Base-by-base conservation (phyloP, 2,113 vertebrate species). In the Brevimyrus niger region DNA sequence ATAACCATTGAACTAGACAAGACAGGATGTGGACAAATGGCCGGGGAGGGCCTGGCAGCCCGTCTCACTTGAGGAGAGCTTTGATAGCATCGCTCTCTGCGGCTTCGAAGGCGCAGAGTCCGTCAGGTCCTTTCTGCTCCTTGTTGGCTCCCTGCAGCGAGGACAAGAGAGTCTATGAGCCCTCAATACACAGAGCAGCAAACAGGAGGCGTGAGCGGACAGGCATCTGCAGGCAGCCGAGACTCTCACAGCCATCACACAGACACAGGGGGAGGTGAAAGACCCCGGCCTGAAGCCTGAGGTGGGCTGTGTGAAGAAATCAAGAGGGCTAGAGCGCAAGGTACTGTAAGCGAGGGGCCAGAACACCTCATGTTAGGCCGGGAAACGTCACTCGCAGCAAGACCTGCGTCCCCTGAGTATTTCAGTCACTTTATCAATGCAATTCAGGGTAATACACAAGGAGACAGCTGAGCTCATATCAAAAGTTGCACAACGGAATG, bases 141-240 rank as follows among this genome's bases (percentile, higher is more conserved):
- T 98, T 98, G 95, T 98, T 96, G 91, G 98, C 98, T 93, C 98
- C 98, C 98, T 99, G 96, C 23, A 92, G 91, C 94, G 93, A 90
- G 13, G 53, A 58, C 86, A 87, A 38, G 17, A 9, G 8, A 11
- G 50, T 35, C 51, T 8, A 7, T 87, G 85, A 86, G 13, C 1
- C 27, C 48, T 86, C 85, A 9, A 53, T 42, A 42, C 27, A 31
- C 85, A 27, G 3, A 51, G 48, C n/a, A 7, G 13, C 85, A 7
- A 51, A n/a, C 23, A 15, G 85, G 46, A 86, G 10, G 5, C 38
- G 35, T 11, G 82, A 84, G 19, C 38, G 73, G 35, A 17, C 73
- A 31, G 35, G 31, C 69, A 15, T 76, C 27, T 76, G 69, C 11
- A 76, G 27, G 27, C 31, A 76, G 69, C 13, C 17, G 69, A 76